Conservation (phyloP, 1,140 invertebrate species). For the Drosophila nigromelanica region DNA sequence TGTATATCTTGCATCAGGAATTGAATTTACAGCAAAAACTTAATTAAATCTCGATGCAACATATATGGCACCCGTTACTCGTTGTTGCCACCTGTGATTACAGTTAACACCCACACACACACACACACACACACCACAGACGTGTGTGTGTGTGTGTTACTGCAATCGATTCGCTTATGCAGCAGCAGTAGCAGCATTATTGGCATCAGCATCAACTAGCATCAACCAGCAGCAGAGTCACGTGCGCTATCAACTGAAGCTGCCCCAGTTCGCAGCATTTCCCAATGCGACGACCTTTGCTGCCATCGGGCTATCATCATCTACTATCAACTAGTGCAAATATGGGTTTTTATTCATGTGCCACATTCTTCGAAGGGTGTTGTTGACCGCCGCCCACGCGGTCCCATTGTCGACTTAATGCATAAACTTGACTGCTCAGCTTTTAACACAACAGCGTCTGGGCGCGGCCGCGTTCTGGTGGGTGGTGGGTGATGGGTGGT, state of each 20-base stretch:
- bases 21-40: constrained; percentile 6
- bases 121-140: not conserved
- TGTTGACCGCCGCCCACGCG: constrained; percentile 12
- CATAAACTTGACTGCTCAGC: constrained; percentile 14
- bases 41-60: constrained; percentile 2
- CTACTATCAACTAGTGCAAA: not conserved
- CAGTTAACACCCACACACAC: not conserved
- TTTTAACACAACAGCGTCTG: not conserved
- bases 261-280: constrained; percentile 8
- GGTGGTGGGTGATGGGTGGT: too few species aligned
- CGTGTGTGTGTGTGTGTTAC: constrained; percentile 3
- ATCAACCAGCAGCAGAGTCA: constrained; percentile 5
- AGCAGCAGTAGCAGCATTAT: not conserved
- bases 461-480: too few species aligned
- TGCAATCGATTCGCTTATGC: constrained; percentile 19
- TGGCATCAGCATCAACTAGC: not conserved
- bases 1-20: not conserved
- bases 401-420: constrained; percentile 10
- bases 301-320: too few species aligned
- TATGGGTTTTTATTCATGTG: too few species aligned
- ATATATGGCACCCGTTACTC: not conserved
- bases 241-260: constrained; percentile 15
- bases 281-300: not conserved
- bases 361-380: not conserved
- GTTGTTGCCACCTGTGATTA: constrained; percentile 15